phyloP scores from a whole-genome alignment of 2,888 invertebrate species.

The Hanleya hanleyi region DNA sequence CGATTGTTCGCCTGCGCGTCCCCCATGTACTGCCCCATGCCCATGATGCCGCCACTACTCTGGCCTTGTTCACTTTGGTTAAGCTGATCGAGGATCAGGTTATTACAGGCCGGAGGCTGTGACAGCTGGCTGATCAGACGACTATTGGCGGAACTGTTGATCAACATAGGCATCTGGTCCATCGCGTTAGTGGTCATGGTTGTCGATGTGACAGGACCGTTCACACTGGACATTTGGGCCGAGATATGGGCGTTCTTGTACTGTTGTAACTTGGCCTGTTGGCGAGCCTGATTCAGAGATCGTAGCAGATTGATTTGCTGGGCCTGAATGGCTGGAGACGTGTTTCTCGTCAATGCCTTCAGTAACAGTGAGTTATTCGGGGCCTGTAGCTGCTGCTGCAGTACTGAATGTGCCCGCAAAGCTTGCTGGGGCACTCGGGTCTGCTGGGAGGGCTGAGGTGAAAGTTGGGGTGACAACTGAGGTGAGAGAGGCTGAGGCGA shows the following conservation, averaged over 20 bases:
- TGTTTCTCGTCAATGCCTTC: conserved; percentile 55
- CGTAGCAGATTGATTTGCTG: neutral
- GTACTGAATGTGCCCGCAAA: conserved; percentile 17
- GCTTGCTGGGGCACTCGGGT: neutral
- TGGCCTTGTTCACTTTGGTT: neutral
- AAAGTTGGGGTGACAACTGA: neutral
- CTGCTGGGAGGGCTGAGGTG: neutral
- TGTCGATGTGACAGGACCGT: conserved; percentile 12
- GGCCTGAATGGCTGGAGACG: conserved; percentile 23
- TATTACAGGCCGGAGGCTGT: neutral
- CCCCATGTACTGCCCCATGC: neutral
- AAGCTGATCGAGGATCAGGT: neutral
- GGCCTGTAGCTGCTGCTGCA: conserved; percentile 55
- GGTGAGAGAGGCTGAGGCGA: conserved; percentile 17
- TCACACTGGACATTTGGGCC: conserved; percentile 22
- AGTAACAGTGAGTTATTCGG: conserved; percentile 61
- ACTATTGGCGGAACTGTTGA: conserved; percentile 11
- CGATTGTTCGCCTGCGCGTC: neutral
- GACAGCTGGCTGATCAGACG: conserved; percentile 12
- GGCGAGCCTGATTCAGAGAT: conserved; percentile 2
- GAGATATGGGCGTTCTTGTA: conserved; percentile 16
- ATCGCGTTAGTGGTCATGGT: conserved; percentile 17
- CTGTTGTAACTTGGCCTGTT: conserved; percentile 13
- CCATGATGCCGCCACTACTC: neutral
- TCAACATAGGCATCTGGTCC: neutral